These are phyloP conservation scores for Polymixis lichenea DNA, from an alignment of 2,888 invertebrate species.

Conservation along the genomic window DNA sequence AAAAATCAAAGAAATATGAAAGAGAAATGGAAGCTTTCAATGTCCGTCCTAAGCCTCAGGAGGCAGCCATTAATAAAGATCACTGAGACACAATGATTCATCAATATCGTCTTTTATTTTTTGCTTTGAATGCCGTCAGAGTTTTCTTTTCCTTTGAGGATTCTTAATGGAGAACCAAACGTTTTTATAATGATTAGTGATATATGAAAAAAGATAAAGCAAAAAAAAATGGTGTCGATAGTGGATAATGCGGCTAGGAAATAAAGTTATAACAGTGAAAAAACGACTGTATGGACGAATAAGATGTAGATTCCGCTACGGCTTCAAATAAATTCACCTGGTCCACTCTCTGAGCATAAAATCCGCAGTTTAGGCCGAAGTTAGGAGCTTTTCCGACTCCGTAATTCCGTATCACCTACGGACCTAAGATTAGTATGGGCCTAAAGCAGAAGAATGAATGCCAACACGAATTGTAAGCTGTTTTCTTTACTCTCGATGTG, in stretches of 20 bases:
- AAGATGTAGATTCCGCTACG: background rate
- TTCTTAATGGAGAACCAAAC: background rate
- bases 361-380: no score
- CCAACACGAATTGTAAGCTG: no score
- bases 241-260: background rate
- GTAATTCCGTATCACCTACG: no score
- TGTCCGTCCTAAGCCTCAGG: conserved; percentile 16
- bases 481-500: no score
- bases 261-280: background rate
- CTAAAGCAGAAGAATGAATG: no score
- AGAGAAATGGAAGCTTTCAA: conserved; percentile 47
- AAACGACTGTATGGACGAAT: background rate
- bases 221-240: background rate
- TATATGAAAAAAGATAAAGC: background rate
- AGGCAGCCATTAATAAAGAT: conserved; percentile 37
- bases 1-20: conserved; percentile 42
- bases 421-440: no score
- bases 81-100: conserved; percentile 25
- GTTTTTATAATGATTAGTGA: background rate
- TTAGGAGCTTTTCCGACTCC: no score
- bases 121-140: conserved; percentile 8
- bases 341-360: no score
- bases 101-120: conserved; percentile 32
- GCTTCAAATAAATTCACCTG: background rate
- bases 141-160: background rate